phyloP scores from a whole-genome alignment of 1,140 invertebrate genomes.

The Drosophila triauraria region DNA sequence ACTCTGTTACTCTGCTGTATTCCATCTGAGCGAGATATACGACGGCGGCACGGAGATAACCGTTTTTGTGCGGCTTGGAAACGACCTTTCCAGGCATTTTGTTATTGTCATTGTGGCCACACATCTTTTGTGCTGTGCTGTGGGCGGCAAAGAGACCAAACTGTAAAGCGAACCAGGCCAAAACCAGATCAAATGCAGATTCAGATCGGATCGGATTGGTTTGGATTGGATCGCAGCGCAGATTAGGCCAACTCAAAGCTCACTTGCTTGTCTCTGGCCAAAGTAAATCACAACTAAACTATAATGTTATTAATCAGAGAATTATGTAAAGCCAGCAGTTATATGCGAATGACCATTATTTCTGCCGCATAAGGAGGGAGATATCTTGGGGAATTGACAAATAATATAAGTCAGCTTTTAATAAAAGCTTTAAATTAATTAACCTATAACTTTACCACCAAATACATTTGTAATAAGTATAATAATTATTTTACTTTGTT shows the following conservation, averaged over 20 bases:
- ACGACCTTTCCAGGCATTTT: conserved; percentile 57
- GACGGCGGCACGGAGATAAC: conserved; percentile 15
- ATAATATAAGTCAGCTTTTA: not conserved
- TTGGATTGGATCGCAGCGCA: conserved; percentile 4
- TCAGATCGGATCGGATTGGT: conserved; percentile 6
- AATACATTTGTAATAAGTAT: too few relatives aligned
- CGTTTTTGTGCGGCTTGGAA: conserved; percentile 33
- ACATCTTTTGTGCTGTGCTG: conserved; percentile 18
- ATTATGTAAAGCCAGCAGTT: conserved; percentile 9
- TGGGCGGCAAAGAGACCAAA: conserved; percentile 38
- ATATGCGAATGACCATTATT: not conserved
- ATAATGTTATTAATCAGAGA: conserved; percentile 3
- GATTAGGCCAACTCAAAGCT: conserved; percentile 28
- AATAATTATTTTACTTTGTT: too few relatives aligned
- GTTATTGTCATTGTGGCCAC: conserved; percentile 34
- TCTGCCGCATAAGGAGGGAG: too few relatives aligned
- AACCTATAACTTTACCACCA: too few relatives aligned
- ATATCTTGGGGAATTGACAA: not conserved
- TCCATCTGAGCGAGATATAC: conserved; percentile 9
- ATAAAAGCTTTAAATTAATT: too few relatives aligned
- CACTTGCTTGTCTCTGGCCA: conserved; percentile 6
- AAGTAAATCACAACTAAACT: conserved; percentile 26
- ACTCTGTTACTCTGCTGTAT: conserved; percentile 32
- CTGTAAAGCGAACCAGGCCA: conserved; percentile 7
- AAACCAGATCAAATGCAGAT: conserved; percentile 30